phyloP scores from a whole-genome alignment of 2,797 vertebrate species.

The Rhinatrema bivittatum region DNA sequence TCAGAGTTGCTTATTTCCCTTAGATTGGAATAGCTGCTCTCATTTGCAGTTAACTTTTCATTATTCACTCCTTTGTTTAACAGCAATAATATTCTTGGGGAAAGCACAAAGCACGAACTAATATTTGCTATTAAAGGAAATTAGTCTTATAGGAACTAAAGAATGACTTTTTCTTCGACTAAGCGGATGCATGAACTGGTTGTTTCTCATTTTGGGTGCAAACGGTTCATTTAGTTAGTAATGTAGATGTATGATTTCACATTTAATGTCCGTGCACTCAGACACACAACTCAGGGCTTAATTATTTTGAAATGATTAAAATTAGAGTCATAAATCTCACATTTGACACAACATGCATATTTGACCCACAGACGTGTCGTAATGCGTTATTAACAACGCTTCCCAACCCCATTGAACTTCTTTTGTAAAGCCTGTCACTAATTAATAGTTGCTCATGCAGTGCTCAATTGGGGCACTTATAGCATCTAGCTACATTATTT shows the following conservation, averaged over 20 bases:
- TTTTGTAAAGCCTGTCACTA: slow-evolving; percentile 29
- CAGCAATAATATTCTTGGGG: background rate
- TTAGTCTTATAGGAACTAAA: slow-evolving; percentile 4
- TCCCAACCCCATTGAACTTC: slow-evolving; percentile 23
- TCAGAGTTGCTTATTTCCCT: too few relatives aligned
- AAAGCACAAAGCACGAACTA: background rate
- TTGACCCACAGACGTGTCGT: slow-evolving; percentile 34
- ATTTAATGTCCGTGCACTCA: slow-evolving; percentile 27
- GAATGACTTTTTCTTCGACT: slow-evolving; percentile 3
- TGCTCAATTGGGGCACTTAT: slow-evolving; percentile 27
- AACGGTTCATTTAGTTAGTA: slow-evolving; percentile 22
- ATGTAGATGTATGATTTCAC: slow-evolving; percentile 34
- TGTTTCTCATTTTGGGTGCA: slow-evolving; percentile 15
- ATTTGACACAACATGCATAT: slow-evolving; percentile 37
- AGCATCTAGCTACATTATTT: slow-evolving; percentile 23
- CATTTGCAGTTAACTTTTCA: background rate
- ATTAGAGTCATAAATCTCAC: slow-evolving; percentile 38
- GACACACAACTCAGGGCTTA: slow-evolving; percentile 33
- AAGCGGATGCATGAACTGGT: slow-evolving; percentile 11
- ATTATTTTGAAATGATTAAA: slow-evolving; percentile 43
- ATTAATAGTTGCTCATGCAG: slow-evolving; percentile 27
- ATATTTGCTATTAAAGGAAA: slow-evolving; percentile 9
- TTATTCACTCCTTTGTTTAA: background rate
- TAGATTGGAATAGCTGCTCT: too few relatives aligned
- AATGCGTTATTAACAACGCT: slow-evolving; percentile 34